Evolutionary conservation across 2,113 vertebrate genomes (phyloP), one percentile per base, ranked within the genome.

Genomic region (Tor tambroides): DNA sequence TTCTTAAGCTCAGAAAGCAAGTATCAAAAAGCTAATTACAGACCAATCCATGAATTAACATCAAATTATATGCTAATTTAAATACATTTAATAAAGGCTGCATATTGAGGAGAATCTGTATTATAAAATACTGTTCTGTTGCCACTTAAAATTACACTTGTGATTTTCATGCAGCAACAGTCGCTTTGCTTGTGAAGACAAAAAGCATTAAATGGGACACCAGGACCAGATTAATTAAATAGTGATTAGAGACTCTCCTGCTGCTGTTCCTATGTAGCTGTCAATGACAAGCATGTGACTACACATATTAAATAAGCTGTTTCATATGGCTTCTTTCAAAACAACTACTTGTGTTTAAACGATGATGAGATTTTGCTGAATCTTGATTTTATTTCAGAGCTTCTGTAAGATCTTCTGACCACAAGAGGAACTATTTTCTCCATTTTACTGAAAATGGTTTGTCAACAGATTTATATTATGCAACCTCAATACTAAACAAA

Each of bases 401-500:
- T 46, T 72, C 10, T 35, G 49, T 51, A 56, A 30, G 76, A 61
- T 87, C 23, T 54, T 67, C 1, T 43, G 38, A 84, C 1, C 14
- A 49, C 11, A 26, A 5, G 26, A 26, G 69, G 41, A 75, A 38
- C 23, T 46, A n/a, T 19, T 43, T 84, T 28, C 30, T 75, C 30
- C n/a, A 30, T 78, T 46, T 71, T 63, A 83, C 19, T 43, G 43
- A 43, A 83, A 83, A 12, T 5, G 19, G 46, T 51, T 83, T 35
- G 10, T 51, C 8, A 89, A 74, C 78, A 59, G 2, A 15, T 49
- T 10, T 17, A 78, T n/a, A 51, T 83, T 8, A 51, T 26, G 54
- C 23, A 80, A 76, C 4, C 11, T 63, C 87, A 32, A 56, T 28
- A 77, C 6, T 8, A 26, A 72, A 86, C 12, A 88, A 79, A 84